Conservation (phyloP, 2,888 invertebrate species). For the Drosophila helvetica region DNA sequence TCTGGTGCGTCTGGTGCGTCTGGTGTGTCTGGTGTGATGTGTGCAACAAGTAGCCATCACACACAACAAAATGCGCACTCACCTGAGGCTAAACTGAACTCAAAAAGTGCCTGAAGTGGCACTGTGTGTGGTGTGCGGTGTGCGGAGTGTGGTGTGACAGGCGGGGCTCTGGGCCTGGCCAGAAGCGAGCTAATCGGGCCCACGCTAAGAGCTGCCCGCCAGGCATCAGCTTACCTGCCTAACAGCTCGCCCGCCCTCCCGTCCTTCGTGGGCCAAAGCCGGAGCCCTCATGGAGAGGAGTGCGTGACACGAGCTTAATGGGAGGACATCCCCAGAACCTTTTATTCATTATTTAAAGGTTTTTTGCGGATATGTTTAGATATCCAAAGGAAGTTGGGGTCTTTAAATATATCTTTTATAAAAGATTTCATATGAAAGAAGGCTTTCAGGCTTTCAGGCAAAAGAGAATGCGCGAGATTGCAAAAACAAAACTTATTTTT, state of each 20-base stretch:
- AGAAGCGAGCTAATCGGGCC: slow-evolving; percentile 70
- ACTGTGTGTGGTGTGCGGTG: background rate
- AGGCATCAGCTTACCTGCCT: slow-evolving; percentile 75
- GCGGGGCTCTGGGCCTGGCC: slow-evolving; percentile 43
- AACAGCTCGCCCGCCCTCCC: background rate
- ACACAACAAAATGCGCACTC: slow-evolving; percentile 64
- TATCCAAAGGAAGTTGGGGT: too few species aligned
- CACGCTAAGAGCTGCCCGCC: slow-evolving; percentile 73
- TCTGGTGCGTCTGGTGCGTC: background rate
- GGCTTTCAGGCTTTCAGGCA: too few species aligned
- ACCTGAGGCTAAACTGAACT: slow-evolving; percentile 25
- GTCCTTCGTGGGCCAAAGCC: background rate
- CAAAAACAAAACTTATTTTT: too few species aligned
- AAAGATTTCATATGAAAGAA: too few species aligned
- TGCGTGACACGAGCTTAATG: slow-evolving; percentile 2
- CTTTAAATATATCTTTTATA: too few species aligned
- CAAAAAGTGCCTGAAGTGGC: background rate
- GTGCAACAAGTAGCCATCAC: slow-evolving; percentile 69
- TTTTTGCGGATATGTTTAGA: too few species aligned
- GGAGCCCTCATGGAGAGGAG: slow-evolving; percentile 4
- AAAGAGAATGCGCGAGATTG: too few species aligned
- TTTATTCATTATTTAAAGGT: too few species aligned
- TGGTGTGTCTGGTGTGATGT: background rate
- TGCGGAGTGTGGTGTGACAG: slow-evolving; percentile 38
- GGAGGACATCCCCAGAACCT: background rate